A percentile compares a stretch with the other conserved stretches of the same genome.
Evolutionary conservation across 2,113 vertebrate species (phyloP).

Genomic region (Strigops habroptila): DNA sequence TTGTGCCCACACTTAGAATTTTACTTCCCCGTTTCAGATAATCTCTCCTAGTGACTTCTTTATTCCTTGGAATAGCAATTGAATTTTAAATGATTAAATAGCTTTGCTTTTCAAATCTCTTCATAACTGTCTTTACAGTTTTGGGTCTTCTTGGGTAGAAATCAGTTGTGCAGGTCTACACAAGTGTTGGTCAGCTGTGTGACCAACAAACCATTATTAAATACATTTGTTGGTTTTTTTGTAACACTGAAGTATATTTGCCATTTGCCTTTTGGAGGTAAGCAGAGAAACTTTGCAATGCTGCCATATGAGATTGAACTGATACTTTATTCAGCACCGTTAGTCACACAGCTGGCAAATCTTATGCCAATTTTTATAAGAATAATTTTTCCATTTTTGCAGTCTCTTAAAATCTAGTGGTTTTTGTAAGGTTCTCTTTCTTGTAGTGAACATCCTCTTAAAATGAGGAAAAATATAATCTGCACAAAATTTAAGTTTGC

Average conservation of each 20-base stretch:
- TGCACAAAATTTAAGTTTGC: not conserved
- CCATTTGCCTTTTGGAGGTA: not conserved
- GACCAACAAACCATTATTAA: not conserved
- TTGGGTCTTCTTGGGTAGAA: not conserved
- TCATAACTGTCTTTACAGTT: not conserved
- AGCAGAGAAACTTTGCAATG: not conserved
- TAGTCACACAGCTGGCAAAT: conserved; percentile 25
- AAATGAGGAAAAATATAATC: not conserved
- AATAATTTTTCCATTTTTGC: not conserved
- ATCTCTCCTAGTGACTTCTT: not conserved
- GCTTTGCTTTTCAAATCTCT: not conserved
- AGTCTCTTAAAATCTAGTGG: not conserved
- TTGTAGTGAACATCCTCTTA: not conserved
- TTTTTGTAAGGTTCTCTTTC: not conserved
- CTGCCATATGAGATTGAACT: not conserved
- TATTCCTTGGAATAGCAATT: not conserved
- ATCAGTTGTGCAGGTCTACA: not conserved
- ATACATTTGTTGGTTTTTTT: not conserved
- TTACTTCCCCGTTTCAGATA: not conserved
- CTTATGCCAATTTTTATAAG: not conserved
- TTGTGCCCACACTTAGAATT: not conserved
- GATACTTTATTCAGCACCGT: not conserved
- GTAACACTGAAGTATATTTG: not conserved
- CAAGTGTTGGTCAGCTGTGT: not conserved
- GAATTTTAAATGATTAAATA: not conserved